A percentile compares a stretch with the other conserved stretches of the same genome.
These are phyloP conservation scores for Leptopilina boulardi DNA, from an alignment of 1,140 invertebrate genomes.

Conservation along the genomic window DNA sequence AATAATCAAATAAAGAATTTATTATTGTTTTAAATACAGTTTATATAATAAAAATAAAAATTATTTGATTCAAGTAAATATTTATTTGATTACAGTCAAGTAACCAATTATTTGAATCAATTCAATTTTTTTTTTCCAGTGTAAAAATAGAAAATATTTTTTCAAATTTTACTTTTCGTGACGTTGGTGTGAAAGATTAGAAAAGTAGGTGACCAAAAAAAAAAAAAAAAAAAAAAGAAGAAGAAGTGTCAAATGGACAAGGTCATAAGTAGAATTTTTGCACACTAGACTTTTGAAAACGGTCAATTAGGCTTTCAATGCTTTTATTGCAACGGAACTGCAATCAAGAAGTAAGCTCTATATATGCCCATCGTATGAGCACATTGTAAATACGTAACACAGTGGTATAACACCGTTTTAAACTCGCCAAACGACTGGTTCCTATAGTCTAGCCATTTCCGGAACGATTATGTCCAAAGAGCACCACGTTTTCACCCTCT, in stretches of 20 bases:
- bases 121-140: no score
- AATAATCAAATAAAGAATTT: no score
- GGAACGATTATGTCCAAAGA: constrained; percentile 52
- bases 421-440: constrained; percentile 38
- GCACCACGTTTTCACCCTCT: constrained; percentile 49
- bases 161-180: no score
- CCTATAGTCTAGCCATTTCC: constrained; percentile 49
- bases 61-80: no score
- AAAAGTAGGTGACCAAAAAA: not conserved
- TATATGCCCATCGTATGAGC: constrained; percentile 6
- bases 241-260: not conserved
- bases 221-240: not conserved
- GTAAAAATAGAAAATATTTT: no score
- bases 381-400: constrained; percentile 33
- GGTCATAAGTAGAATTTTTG: not conserved
- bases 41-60: no score
- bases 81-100: no score
- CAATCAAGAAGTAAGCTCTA: constrained; percentile 38
- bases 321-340: constrained; percentile 37
- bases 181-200: not conserved
- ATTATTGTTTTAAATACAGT: no score
- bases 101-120: no score
- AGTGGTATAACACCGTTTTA: constrained; percentile 30
- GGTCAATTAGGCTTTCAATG: constrained; percentile 53
- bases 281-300: constrained; percentile 4